Base-by-base conservation (phyloP, 2,797 vertebrate genomes). In the Labroides dimidiatus region DNA sequence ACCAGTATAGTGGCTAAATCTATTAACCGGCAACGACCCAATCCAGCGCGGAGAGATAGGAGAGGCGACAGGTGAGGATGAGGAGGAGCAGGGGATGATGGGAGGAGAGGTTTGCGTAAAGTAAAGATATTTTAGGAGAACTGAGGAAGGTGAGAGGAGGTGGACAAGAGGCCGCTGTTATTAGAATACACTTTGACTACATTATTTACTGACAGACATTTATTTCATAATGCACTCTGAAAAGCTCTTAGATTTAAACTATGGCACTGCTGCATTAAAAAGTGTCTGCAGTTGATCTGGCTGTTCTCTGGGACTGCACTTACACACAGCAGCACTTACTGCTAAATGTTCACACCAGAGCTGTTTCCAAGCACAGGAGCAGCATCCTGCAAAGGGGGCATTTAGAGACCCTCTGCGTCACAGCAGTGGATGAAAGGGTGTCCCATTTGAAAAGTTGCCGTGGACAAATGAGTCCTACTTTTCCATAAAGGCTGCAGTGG, bases 1-100 rank as follows among this genome's bases (percentile, higher is more conserved):
- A 92, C 94, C 93, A 89, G 92, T 23, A 92, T 92, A 83, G 95
- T 93, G 93, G 96, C 95, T 96, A 96, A 97, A 97, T 97, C 96
- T 96, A 96, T 97, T 96, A 97, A 93, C 95, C 95, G 92, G 93
- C 95, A 95, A 94, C 91, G 91, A 95, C 93, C 94, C 91, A 92
- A 95, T 94, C 94, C 91, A 86, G 90, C 85, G 90, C n/a, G 24
- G 24, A 58, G 27, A 44, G 50, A 61, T 54, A 61, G 75, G 48
- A 69, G 66, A 82, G 64, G 65, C 59, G 36, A 69, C 30, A 23
- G 67, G 62, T 33, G 54, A 80, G 64, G 74, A 67, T 23, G 48
- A 63, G 64, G 56, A 68, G 48, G 64, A 64, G 57, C 6, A 24
- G 39, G 23, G 55, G 42, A 54, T 4, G 27, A 49, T 0, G 33